phyloP scores from a whole-genome alignment of 2,797 vertebrate genomes.

The Nannoperca australis region DNA sequence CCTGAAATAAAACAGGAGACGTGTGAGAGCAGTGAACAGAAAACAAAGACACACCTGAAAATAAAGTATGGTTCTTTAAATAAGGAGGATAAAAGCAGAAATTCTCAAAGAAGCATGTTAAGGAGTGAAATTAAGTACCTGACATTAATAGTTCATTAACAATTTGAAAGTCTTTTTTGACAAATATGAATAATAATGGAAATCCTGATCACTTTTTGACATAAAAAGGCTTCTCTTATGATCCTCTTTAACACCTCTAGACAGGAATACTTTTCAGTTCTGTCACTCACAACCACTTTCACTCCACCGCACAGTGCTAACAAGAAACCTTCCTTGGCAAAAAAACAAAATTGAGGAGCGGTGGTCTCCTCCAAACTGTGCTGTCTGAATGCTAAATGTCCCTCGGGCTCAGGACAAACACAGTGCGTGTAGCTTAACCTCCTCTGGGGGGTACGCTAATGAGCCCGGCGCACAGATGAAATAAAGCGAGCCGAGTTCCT shows the following conservation, averaged over 20 bases:
- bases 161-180: slow-evolving; percentile 6
- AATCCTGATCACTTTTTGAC: slow-evolving; percentile 11
- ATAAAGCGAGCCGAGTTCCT: slow-evolving; percentile 29
- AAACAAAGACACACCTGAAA: slow-evolving; percentile 11
- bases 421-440: slow-evolving; percentile 44
- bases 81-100: not conserved
- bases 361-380: slow-evolving; percentile 29
- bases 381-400: slow-evolving; percentile 69
- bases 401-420: slow-evolving; percentile 62
- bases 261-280: slow-evolving; percentile 38
- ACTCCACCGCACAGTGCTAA: slow-evolving; percentile 26
- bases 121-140: not conserved
- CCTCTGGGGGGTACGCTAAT: slow-evolving; percentile 63
- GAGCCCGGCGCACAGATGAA: slow-evolving; percentile 53
- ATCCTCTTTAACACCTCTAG: slow-evolving; percentile 33
- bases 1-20: slow-evolving; percentile 80
- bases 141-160: slow-evolving; percentile 18
- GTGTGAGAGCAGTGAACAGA: not conserved
- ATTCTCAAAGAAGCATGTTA: slow-evolving; percentile 2
- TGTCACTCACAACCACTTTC: slow-evolving; percentile 42
- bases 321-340: slow-evolving; percentile 45
- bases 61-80: not conserved
- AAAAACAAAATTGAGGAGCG: slow-evolving; percentile 44
- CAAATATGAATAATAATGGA: slow-evolving; percentile 2
- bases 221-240: not conserved